A percentile compares a stretch with the other conserved stretches of the same genome.
Conservation (phyloP, 2,113 vertebrate species). For the Petrocephalus microphthalmus region DNA sequence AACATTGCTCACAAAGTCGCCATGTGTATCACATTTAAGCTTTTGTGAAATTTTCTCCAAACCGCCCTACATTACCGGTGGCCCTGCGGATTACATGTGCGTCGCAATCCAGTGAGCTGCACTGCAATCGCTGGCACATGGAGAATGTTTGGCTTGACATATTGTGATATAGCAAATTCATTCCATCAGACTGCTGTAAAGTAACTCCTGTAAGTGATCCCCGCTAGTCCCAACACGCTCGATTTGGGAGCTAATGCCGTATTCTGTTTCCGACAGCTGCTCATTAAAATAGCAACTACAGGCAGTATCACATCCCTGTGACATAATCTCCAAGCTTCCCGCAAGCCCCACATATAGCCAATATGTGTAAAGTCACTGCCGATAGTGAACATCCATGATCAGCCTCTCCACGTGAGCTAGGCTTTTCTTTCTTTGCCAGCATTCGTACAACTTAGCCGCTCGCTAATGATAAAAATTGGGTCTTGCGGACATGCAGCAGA, state of each 20-base stretch:
- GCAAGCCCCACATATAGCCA: conserved; percentile 19
- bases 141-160: background rate
- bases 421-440: background rate
- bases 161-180: background rate
- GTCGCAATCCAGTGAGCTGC: background rate
- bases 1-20: background rate
- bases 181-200: conserved; percentile 9
- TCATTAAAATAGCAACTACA: conserved; percentile 36
- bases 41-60: background rate
- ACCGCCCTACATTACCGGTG: background rate
- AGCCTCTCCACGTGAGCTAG: background rate
- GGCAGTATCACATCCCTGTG: conserved; percentile 31
- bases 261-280: conserved; percentile 42
- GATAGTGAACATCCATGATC: conserved; percentile 19
- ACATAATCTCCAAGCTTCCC: conserved; percentile 32
- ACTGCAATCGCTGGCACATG: background rate
- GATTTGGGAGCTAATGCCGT: conserved; percentile 31
- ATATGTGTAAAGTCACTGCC: conserved; percentile 6
- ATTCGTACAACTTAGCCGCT: background rate
- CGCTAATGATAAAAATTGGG: background rate
- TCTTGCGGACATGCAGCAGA: background rate
- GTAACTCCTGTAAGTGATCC: conserved; percentile 15
- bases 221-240: conserved; percentile 6
- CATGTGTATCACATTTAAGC: background rate
- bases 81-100: background rate